Percentiles rank a stretch among this genome's conserved stretches.
These are phyloP conservation scores for Machaerirhynchus nigripectus DNA, from an alignment of 2,113 vertebrate species.

Conservation along the genomic window DNA sequence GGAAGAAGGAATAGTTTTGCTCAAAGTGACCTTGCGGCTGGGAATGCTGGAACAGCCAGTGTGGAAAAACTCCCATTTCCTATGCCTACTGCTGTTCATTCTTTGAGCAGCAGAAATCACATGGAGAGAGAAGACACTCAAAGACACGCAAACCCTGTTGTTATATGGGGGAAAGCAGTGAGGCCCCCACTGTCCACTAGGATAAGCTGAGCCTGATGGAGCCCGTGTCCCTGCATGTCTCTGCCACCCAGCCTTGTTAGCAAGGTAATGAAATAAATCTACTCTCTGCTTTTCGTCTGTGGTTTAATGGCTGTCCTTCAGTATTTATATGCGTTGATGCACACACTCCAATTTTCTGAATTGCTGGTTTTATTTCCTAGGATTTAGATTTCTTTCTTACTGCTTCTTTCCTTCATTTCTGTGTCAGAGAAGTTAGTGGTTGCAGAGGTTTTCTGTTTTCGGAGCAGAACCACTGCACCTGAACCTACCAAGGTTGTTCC, in stretches of 20 bases:
- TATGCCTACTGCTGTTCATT: background rate
- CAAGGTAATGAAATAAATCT: background rate
- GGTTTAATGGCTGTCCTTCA: background rate
- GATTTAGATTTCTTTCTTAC: background rate
- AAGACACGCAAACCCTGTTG: background rate
- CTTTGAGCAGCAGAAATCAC: background rate
- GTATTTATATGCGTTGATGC: background rate
- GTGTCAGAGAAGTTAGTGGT: too few relatives aligned
- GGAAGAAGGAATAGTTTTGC: background rate
- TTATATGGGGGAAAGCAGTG: background rate
- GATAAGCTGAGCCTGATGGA: background rate
- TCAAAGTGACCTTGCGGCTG: background rate
- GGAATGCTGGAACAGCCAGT: background rate
- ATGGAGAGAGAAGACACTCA: background rate
- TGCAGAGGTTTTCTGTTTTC: accelerated
- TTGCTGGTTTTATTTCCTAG: background rate
- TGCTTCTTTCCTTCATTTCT: background rate
- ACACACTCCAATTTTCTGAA: background rate
- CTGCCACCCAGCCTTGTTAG: too few relatives aligned
- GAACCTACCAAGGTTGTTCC: background rate
- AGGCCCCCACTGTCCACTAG: accelerated
- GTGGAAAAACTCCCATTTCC: background rate
- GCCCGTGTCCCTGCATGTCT: accelerated
- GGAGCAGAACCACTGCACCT: background rate
- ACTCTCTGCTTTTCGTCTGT: background rate